phyloP scores from a whole-genome alignment of 2,113 vertebrate species.

The Epinephelus lanceolatus region DNA sequence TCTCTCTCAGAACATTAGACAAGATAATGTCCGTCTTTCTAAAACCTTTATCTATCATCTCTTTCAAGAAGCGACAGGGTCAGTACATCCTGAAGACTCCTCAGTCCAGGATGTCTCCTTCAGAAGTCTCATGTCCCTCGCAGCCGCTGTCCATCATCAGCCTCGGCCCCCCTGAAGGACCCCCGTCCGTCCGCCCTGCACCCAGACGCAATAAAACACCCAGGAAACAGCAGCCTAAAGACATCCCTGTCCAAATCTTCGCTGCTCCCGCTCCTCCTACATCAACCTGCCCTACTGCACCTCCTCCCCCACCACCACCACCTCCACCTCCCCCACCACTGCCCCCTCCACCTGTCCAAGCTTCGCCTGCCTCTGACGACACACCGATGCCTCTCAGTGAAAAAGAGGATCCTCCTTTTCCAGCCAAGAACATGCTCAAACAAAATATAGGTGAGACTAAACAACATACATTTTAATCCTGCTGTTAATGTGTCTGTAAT shows the following conservation, averaged over 20 bases:
- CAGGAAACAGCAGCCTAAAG: slow-evolving; percentile 61
- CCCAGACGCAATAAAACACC: slow-evolving; percentile 61
- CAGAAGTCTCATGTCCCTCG: slow-evolving; percentile 43
- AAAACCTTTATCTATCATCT: neutral
- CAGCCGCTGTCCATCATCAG: slow-evolving; percentile 70
- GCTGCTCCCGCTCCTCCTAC: slow-evolving; percentile 61
- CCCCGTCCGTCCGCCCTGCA: slow-evolving; percentile 24
- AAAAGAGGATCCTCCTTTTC: slow-evolving; percentile 59
- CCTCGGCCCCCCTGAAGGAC: slow-evolving; percentile 40
- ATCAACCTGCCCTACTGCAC: neutral
- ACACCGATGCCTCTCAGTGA: slow-evolving; percentile 78
- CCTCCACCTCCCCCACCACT: slow-evolving; percentile 1
- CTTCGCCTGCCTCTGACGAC: slow-evolving; percentile 52
- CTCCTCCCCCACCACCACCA: slow-evolving; percentile 3
- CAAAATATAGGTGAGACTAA: slow-evolving; percentile 87
- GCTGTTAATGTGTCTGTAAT: neutral
- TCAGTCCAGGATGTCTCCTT: slow-evolving; percentile 54
- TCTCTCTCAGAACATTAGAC: neutral
- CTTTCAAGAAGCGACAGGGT: slow-evolving; percentile 86
- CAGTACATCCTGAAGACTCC: slow-evolving; percentile 85
- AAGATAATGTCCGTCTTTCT: slow-evolving; percentile 1
- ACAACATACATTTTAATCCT: neutral
- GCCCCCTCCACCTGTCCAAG: slow-evolving; percentile 17
- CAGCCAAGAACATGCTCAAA: slow-evolving; percentile 80
- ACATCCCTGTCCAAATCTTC: slow-evolving; percentile 82